These are phyloP conservation scores for Gopherus flavomarginatus DNA, from an alignment of 2,113 vertebrate genomes.

Conservation along the genomic window DNA sequence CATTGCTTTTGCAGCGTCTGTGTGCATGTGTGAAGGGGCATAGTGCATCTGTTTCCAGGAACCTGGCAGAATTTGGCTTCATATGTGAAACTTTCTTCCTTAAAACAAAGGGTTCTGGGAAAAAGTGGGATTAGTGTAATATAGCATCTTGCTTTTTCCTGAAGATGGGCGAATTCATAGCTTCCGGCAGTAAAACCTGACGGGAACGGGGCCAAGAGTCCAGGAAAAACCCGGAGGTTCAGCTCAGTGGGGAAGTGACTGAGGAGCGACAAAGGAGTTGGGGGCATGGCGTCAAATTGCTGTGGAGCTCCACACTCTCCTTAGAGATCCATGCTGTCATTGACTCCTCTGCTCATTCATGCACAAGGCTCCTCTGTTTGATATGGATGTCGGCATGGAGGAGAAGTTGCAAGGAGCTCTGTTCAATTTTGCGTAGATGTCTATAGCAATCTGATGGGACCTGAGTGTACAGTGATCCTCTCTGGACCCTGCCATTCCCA, in stretches of 20 bases:
- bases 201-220: neutral
- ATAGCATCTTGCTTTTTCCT: neutral
- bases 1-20: neutral
- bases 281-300: neutral
- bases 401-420: neutral
- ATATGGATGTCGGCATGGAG: neutral
- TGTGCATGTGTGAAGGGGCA: neutral
- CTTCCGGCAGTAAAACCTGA: slow-evolving; percentile 4
- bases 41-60: neutral
- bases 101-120: neutral
- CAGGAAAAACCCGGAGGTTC: neutral
- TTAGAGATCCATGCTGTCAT: neutral
- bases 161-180: neutral
- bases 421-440: neutral
- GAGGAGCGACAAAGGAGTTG: neutral
- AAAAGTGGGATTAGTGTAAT: neutral
- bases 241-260: fast-evolving
- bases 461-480: neutral
- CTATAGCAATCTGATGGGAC: neutral
- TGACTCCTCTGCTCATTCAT: neutral
- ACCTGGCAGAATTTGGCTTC: slow-evolving; percentile 20
- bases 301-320: neutral
- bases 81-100: neutral
- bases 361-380: neutral
- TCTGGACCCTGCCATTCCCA: neutral